Conservation (phyloP, 2,888 invertebrate genomes). For the Sinhomidia bicolor region DNA sequence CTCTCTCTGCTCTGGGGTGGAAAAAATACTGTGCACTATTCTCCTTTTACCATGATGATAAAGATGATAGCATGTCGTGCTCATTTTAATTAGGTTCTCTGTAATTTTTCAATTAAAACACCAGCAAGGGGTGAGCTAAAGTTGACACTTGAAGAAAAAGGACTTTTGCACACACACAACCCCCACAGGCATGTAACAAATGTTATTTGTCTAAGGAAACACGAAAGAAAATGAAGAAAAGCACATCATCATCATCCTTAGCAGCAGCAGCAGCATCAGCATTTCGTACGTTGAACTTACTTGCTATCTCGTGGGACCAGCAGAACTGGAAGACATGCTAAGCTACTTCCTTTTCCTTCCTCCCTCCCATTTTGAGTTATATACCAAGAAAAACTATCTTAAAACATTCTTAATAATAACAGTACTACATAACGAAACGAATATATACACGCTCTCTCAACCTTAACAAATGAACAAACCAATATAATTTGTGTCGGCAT, state of each 20-base stretch:
- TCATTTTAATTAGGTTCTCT: conserved; percentile 66
- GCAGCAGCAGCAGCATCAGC: too few relatives aligned
- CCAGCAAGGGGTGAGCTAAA: conserved; percentile 54
- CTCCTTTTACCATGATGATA: not conserved
- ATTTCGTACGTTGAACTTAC: conserved; percentile 12
- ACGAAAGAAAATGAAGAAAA: not conserved
- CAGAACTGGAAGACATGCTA: not conserved
- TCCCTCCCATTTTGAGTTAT: too few relatives aligned
- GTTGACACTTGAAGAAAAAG: conserved; percentile 65
- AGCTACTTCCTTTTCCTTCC: not conserved
- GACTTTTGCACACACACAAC: conserved; percentile 36
- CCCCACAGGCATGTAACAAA: conserved; percentile 51
- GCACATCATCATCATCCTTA: conserved; percentile 16
- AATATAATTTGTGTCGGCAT: not conserved
- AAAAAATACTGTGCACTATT: not conserved
- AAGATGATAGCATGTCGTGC: conserved; percentile 29
- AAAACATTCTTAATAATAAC: not conserved
- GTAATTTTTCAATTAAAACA: conserved; percentile 72
- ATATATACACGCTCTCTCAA: too few relatives aligned
- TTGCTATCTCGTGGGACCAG: conserved; percentile 6
- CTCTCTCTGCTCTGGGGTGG: not conserved
- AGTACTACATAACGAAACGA: too few relatives aligned
- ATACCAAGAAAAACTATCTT: not conserved
- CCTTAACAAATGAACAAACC: too few relatives aligned
- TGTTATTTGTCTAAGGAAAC: conserved; percentile 25